Percentiles rank a stretch among this genome's conserved stretches.
Conservation (phyloP, 2,113 vertebrate genomes). For the Tragulus kanchil region DNA sequence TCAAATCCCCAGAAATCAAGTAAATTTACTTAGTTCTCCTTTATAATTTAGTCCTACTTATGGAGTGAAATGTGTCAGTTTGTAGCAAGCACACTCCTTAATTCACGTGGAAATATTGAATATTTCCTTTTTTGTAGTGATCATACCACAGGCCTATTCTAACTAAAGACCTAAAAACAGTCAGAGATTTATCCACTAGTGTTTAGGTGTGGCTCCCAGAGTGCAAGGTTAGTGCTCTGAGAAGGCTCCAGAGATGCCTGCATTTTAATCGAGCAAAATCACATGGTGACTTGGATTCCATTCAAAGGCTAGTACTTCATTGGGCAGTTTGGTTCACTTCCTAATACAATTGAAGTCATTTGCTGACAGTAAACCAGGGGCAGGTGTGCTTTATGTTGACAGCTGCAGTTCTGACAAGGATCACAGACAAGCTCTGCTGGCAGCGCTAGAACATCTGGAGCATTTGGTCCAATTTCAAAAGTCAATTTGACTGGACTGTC, state of each 20-base stretch:
- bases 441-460: conserved; percentile 87
- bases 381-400: conserved; percentile 87
- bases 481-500: conserved; percentile 72
- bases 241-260: not conserved
- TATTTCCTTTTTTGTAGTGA: accelerated
- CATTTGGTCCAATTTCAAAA: conserved; percentile 85
- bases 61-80: not conserved
- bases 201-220: not conserved
- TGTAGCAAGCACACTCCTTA: not conserved
- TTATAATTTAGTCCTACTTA: not conserved
- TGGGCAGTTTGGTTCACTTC: conserved; percentile 75
- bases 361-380: conserved; percentile 81
- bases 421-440: conserved; percentile 82
- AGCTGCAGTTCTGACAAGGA: conserved; percentile 88
- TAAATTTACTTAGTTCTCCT: conserved; percentile 1
- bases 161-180: not conserved
- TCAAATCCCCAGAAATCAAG: not conserved
- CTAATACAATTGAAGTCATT: conserved; percentile 83
- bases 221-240: not conserved
- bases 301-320: conserved; percentile 68
- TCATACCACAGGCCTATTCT: not conserved
- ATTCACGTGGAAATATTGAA: not conserved
- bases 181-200: not conserved
- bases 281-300: conserved; percentile 35
- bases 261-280: conserved; percentile 61